Evolutionary conservation across 2,113 vertebrate species (phyloP).

Genomic region (Hippopotamus amphibius): DNA sequence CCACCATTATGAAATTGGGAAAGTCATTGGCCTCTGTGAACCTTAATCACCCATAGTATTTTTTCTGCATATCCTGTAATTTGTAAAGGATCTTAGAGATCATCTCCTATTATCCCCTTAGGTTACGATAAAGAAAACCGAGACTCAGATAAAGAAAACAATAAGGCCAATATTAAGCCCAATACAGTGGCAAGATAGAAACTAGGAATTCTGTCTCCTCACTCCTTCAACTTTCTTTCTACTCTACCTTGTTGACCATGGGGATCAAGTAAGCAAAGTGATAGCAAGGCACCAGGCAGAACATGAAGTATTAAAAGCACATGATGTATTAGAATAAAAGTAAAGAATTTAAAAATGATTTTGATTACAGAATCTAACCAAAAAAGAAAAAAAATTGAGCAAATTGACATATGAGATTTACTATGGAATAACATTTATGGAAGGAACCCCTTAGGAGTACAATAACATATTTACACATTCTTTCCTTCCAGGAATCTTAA

Average conservation of each 20-base stretch:
- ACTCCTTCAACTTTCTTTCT: not conserved
- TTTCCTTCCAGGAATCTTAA: slow-evolving; percentile 49
- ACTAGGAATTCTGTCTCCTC: not conserved
- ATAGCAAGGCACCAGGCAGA: not conserved
- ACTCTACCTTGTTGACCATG: not conserved
- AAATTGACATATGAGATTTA: slow-evolving; percentile 12
- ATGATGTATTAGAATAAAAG: slow-evolving; percentile 6
- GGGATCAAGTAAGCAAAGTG: not conserved
- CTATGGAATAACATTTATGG: not conserved
- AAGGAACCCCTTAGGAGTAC: slow-evolving; percentile 4
- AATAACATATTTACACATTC: slow-evolving; percentile 2
- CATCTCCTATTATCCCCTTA: not conserved
- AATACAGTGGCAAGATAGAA: not conserved
- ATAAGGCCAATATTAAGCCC: not conserved
- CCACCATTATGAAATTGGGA: not conserved
- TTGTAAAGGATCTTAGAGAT: not conserved
- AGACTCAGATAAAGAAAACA: slow-evolving; percentile 14
- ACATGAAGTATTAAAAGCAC: not conserved
- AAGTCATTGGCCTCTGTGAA: not conserved
- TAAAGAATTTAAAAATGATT: not conserved
- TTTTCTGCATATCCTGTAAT: not conserved
- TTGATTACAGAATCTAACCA: not conserved
- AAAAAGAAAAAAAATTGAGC: not conserved
- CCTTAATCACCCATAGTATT: not conserved
- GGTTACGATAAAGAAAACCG: slow-evolving; percentile 8